phyloP scores from a whole-genome alignment of 2,888 invertebrate genomes.

The Synergus gifuensis region DNA sequence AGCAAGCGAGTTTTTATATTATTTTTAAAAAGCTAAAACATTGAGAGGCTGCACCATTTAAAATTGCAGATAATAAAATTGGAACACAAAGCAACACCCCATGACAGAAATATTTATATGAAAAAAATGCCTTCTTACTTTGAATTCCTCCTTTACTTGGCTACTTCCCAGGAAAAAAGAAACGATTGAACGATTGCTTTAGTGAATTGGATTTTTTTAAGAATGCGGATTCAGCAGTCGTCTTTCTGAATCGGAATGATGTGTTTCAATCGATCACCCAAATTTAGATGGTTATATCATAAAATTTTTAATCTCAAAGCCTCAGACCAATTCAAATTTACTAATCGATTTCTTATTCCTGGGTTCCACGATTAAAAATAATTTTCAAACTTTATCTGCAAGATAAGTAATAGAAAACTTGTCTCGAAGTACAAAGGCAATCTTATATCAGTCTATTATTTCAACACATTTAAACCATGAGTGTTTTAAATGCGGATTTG shows the following conservation, averaged over 20 bases:
- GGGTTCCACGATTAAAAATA: neutral
- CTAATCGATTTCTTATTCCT: too few relatives aligned
- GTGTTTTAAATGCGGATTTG: conserved; percentile 18
- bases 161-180: too few relatives aligned
- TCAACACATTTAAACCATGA: conserved; percentile 17
- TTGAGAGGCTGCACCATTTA: neutral
- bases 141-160: too few relatives aligned
- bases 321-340: too few relatives aligned
- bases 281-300: too few relatives aligned
- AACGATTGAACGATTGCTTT: too few relatives aligned
- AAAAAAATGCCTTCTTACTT: neutral
- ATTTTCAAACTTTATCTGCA: conserved; percentile 30
- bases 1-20: conserved; percentile 13
- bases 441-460: conserved; percentile 19
- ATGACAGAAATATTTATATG: neutral
- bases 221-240: too few relatives aligned
- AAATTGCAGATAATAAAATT: conserved; percentile 5
- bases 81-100: neutral
- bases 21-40: conserved; percentile 20
- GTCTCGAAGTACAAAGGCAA: neutral
- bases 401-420: conserved; percentile 29
- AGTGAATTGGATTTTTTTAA: too few relatives aligned
- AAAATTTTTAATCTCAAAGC: too few relatives aligned
- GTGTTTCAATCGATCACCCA: too few relatives aligned
- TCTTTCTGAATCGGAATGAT: too few relatives aligned